These are phyloP conservation scores for Apodemia duryi DNA, from an alignment of 2,888 invertebrate genomes.

Conservation along the genomic window DNA sequence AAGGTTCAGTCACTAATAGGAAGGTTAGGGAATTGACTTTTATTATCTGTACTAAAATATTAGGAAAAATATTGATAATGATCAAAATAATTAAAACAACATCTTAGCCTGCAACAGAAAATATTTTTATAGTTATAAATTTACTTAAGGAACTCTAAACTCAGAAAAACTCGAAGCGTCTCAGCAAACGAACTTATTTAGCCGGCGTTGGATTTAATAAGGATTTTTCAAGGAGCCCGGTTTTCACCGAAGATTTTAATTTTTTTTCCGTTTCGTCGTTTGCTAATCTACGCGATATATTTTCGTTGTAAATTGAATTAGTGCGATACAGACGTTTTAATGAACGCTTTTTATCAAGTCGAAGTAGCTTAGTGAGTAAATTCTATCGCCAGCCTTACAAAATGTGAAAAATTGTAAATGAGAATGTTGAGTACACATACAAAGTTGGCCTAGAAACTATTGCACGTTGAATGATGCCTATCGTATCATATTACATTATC, in stretches of 20 bases:
- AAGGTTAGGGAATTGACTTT: too few species aligned
- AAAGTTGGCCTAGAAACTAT: too few species aligned
- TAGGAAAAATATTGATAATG: too few species aligned
- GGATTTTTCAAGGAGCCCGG: conserved; percentile 72
- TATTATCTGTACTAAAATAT: too few species aligned
- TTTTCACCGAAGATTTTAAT: conserved; percentile 62
- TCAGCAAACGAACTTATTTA: conserved; percentile 76
- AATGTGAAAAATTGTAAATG: too few species aligned
- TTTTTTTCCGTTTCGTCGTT: conserved; percentile 42
- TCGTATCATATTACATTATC: too few species aligned
- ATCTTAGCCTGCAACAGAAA: neutral
- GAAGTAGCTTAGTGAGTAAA: neutral
- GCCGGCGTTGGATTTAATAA: conserved; percentile 72
- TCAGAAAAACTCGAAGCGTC: conserved; percentile 37
- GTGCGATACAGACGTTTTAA: conserved; percentile 53
- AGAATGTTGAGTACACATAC: too few species aligned
- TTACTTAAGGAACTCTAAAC: conserved; percentile 28
- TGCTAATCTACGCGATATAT: conserved; percentile 62
- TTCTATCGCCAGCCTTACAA: too few species aligned
- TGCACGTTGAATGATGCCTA: too few species aligned
- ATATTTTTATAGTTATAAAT: neutral
- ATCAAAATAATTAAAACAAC: too few species aligned
- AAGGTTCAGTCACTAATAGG: too few species aligned
- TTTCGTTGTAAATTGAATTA: conserved; percentile 65
- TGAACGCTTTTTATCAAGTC: conserved; percentile 2